phyloP scores from a whole-genome alignment of 2,888 invertebrate species.

The Odontothrips loti region DNA sequence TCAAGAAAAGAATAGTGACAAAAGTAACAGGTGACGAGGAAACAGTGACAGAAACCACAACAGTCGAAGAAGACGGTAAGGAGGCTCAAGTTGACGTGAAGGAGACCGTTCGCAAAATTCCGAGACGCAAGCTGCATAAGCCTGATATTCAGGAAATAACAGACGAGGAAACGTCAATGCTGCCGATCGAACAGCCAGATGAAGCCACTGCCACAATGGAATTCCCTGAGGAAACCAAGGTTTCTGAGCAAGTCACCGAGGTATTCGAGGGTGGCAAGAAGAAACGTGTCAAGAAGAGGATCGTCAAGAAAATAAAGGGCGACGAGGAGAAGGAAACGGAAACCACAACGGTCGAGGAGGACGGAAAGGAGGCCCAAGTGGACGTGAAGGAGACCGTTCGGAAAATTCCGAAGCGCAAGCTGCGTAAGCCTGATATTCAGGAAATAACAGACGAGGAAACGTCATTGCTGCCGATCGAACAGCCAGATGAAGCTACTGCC shows the following conservation, averaged over 20 bases:
- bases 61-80: no score
- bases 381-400: constrained; percentile 28
- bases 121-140: no score
- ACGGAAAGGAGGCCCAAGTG: neutral
- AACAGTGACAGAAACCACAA: no score
- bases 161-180: neutral
- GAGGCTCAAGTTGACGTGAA: no score
- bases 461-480: neutral
- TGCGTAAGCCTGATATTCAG: constrained; percentile 28
- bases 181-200: no score
- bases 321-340: constrained; percentile 32
- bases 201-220: neutral
- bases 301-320: neutral
- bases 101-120: no score
- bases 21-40: no score
- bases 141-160: neutral
- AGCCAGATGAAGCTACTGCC: no score
- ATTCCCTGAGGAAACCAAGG: neutral
- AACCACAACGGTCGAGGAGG: neutral
- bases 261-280: neutral
- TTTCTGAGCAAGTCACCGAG: neutral
- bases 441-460: constrained; percentile 30
- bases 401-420: constrained; percentile 27
- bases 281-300: neutral
- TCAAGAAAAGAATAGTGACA: constrained; percentile 36